phyloP scores from a whole-genome alignment of 2,888 invertebrate genomes.

The Thereva nobilitata region DNA sequence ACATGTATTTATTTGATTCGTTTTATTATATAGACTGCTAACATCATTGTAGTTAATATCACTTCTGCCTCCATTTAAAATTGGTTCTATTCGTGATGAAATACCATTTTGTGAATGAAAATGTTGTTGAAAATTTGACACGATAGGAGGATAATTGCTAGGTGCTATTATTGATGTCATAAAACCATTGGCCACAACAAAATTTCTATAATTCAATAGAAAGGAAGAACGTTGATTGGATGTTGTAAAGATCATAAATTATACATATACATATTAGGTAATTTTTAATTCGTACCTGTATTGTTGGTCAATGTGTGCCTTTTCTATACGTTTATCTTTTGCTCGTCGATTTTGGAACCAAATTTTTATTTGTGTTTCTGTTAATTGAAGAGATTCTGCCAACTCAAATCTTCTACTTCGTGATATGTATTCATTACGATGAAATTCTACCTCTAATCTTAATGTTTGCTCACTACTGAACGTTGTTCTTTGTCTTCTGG shows the following conservation, averaged over 20 bases:
- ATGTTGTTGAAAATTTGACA: conserved; percentile 45
- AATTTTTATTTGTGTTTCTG: conserved; percentile 84
- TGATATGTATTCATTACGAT: conserved; percentile 90
- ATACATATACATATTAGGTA: neutral
- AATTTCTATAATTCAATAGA: conserved; percentile 57
- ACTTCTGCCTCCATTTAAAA: conserved; percentile 43
- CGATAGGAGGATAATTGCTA: conserved; percentile 51
- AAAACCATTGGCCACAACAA: conserved; percentile 66
- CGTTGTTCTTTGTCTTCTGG: conserved; percentile 88
- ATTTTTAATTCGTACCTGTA: conserved; percentile 68
- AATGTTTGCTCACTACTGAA: conserved; percentile 93
- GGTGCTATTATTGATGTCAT: conserved; percentile 60
- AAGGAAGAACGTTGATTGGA: neutral
- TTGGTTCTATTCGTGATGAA: conserved; percentile 43
- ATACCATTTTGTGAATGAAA: conserved; percentile 39
- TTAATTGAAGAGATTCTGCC: conserved; percentile 69
- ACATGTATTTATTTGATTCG: conserved; percentile 32
- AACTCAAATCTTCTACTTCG: conserved; percentile 80
- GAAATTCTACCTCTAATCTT: conserved; percentile 87
- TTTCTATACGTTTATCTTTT: conserved; percentile 94
- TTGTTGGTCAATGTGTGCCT: conserved; percentile 93
- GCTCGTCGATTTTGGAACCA: conserved; percentile 95
- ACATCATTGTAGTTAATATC: conserved; percentile 49
- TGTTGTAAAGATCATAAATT: neutral
- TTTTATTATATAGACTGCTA: conserved; percentile 44